Evolutionary conservation across 1,140 invertebrate species (phyloP).

Genomic region (Pseudomyrmex sp.): DNA sequence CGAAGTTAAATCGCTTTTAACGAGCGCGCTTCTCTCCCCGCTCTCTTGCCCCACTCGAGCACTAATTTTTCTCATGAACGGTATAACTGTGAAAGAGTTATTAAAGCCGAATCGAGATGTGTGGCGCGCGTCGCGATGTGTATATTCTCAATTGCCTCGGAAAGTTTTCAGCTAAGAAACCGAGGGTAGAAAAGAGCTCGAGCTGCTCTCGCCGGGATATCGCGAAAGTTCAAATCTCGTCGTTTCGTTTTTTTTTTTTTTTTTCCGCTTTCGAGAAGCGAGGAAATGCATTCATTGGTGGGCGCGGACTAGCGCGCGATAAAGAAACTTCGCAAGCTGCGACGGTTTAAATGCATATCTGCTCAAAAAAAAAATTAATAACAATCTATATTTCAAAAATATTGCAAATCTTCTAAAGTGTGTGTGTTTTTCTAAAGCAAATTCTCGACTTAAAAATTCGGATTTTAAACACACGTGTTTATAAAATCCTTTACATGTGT

Average conservation of each 20-base stretch:
- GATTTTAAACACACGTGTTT: no score
- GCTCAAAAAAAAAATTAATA: no score
- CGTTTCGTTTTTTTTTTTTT: conserved; percentile 73
- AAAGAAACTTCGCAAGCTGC: conserved; percentile 73
- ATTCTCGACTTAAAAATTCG: no score
- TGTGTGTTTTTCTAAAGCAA: no score
- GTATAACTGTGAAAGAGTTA: conserved; percentile 29
- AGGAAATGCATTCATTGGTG: conserved; percentile 77
- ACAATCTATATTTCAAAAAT: background rate
- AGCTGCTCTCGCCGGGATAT: conserved; percentile 31
- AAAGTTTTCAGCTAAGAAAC: conserved; percentile 38
- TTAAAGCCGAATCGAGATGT: conserved; percentile 19
- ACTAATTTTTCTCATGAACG: conserved; percentile 27
- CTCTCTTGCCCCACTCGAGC: conserved; percentile 11
- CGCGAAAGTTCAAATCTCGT: conserved; percentile 68
- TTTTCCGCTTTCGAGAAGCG: conserved; percentile 66
- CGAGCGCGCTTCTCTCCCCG: background rate
- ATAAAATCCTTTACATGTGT: no score
- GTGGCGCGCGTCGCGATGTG: background rate
- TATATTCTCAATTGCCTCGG: conserved; percentile 28
- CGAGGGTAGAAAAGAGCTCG: conserved; percentile 6
- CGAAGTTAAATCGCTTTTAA: conserved; percentile 46
- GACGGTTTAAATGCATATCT: conserved; percentile 39
- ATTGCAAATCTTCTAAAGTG: no score
- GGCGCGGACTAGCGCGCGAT: conserved; percentile 76